Evolutionary conservation across 2,888 invertebrate genomes (phyloP), one percentile per base, ranked within the genome.

Genomic region (Andricus quercusramuli): DNA sequence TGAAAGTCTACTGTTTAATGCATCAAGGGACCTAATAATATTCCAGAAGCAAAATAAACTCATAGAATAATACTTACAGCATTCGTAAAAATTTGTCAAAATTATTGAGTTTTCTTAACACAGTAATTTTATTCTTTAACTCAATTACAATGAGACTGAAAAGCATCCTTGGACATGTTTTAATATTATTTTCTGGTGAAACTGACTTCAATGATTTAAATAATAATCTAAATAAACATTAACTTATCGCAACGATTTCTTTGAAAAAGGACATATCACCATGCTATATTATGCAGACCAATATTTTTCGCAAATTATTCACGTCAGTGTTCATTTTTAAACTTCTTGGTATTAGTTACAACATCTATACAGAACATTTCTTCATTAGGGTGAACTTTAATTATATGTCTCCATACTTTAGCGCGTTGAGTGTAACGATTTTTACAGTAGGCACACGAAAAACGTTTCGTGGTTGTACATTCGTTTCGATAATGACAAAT

Each of bases 361-460:
- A 37, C 47, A 44, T 80, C 77, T 47, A 78, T 64, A 44, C 80
- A 78, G 32, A 20, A 70, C 47, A 56, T 29, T 70, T 70, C 70
- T 70, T 70, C 20, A 22, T 32, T 22, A 13, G 47, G 76, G 15
- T 79, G 80, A 56, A 37, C 64, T 20, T 29, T 25, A 47, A 70
- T 13, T 22, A 80, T 80, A 56, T 80, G 80, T 37, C 56, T 47
- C 74, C 70, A 80, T 32, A 80, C 78, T 62, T 78, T 62, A 3
- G 78, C 68, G 8, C 78, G 41, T 62, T 78, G 80, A 2, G 62
- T 77, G 11, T 70, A 64, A 17, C 74, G 44, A 68, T 86, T 82
- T n/a, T 78, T 80, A 78, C 89, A 89, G 77, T 86, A 85, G 22
- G 86, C 86, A 81, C 88, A 88, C 65, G 83, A 80, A 77, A 87